Evolutionary conservation across 2,797 vertebrate genomes (phyloP).

Genomic region (Oceanodroma leucorhoa): DNA sequence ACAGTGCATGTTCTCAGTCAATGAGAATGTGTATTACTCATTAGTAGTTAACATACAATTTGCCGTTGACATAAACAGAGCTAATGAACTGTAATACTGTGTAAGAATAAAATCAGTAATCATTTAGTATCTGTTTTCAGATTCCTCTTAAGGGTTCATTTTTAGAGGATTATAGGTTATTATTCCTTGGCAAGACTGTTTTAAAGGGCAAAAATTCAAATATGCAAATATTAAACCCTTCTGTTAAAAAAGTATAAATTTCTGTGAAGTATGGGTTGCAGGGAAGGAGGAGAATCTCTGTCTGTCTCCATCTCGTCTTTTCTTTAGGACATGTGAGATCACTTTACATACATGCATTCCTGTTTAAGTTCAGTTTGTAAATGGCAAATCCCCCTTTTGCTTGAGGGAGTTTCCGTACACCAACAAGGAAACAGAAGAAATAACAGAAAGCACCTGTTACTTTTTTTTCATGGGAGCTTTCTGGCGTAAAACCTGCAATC

Average conservation of each 20-base stretch:
- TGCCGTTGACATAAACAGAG: not conserved
- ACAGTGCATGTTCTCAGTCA: accelerated
- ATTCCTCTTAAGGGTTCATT: not conserved
- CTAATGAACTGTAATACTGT: not conserved
- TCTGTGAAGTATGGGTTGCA: not conserved
- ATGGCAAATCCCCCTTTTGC: not conserved
- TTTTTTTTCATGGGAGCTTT: not conserved
- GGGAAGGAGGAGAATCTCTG: not conserved
- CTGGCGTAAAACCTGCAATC: not conserved
- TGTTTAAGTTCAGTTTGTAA: not conserved
- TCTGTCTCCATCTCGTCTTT: not conserved
- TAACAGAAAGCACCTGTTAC: not conserved
- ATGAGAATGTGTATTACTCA: not conserved
- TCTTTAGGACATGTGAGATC: not conserved
- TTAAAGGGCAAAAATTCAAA: not conserved
- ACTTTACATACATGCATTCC: not conserved
- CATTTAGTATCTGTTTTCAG: not conserved
- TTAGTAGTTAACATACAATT: not conserved
- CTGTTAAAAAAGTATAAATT: not conserved
- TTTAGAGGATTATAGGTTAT: not conserved
- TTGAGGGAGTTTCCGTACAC: not conserved
- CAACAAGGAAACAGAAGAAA: not conserved
- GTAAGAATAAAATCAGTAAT: not conserved
- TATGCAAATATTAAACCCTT: not conserved
- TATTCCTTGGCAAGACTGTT: not conserved